Base-by-base conservation (phyloP, 2,888 invertebrate genomes). In the Xestia xanthographa region DNA sequence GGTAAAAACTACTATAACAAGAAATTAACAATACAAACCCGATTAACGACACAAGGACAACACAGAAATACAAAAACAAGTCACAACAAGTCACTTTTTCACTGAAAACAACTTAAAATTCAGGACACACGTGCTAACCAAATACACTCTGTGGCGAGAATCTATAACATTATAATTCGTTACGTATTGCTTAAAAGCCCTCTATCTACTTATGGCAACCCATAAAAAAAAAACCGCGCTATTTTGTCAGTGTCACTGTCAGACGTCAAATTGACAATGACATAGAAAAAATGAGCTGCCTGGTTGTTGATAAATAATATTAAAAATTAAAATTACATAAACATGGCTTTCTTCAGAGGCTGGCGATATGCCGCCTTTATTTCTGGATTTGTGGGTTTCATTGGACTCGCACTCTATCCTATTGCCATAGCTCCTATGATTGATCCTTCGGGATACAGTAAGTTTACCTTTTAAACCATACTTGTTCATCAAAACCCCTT, bases 391-490 rank as follows among this genome's bases (percentile, higher is more conserved):
- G 93, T 97, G 34, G 97, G 97, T 50, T 85, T 96, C 5, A 91
- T 97, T 75, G 97, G 97, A 75, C 66, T 96, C 14, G 94, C 97
- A 8, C 88, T 97, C 66, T 98, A 98, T 92, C 97, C 97, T 14
- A 96, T 97, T 72, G 96, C 97, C 22, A 95, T 98, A 78, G 94
- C 95, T 66, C 98, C 98, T 9, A 97, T 97, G 97, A 92, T 97
- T 6, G 96, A 98, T 92, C 92, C 97, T 78, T 97, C 97, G 0
- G 93, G 97, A 83, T 98, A 97, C 89, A 97, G 98, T 98, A 95
- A 96, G 97, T 92, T 63, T 62, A 34, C 5, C 1, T 8, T 8
- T 38, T 22, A n/a, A 1, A 72, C 11, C 14, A 58, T 20, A 20
- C 29, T 34, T 5, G 34, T 12, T 38, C 5, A 50, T 58, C 14